Percentiles rank a stretch among this genome's conserved stretches.
phyloP scores from a whole-genome alignment of 2,113 vertebrate genomes.

The Sphyrna mokarran region DNA sequence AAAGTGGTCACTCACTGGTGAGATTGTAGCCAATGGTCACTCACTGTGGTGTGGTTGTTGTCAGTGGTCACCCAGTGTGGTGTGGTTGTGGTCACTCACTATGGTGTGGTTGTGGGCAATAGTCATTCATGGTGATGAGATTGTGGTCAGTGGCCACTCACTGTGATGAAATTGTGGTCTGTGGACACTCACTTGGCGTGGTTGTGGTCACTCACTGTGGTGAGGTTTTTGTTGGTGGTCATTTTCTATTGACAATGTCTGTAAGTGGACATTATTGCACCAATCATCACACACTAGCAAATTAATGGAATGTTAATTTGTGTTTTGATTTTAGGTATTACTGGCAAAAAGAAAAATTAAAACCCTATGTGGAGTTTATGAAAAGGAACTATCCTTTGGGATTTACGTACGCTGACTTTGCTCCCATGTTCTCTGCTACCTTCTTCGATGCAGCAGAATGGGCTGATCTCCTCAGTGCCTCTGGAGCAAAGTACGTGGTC shows the following conservation, averaged over 20 bases:
- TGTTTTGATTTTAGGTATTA: conserved; percentile 68
- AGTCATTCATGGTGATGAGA: not conserved
- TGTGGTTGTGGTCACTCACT: not conserved
- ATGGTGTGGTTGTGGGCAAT: not conserved
- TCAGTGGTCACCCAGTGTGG: not conserved
- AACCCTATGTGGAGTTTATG: conserved; percentile 78
- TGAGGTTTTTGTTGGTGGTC: not conserved
- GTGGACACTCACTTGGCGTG: too few species aligned
- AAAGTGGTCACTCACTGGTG: not conserved
- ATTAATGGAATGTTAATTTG: not conserved
- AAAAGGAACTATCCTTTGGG: conserved; percentile 73
- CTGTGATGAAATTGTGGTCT: not conserved
- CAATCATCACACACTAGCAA: too few species aligned
- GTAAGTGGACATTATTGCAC: not conserved
- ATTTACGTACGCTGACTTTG: conserved; percentile 86
- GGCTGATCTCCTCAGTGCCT: conserved; percentile 74
- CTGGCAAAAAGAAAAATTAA: conserved; percentile 68
- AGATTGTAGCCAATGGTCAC: not conserved
- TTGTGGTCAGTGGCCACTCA: not conserved
- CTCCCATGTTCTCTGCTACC: conserved; percentile 73
- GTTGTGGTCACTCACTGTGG: not conserved
- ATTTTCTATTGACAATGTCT: not conserved
- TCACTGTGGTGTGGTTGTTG: not conserved
- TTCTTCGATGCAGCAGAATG: conserved; percentile 80
- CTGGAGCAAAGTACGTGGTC: conserved; percentile 89